These are phyloP conservation scores for Bryconaethiops microstoma DNA, from an alignment of 2,797 vertebrate genomes.

Conservation along the genomic window DNA sequence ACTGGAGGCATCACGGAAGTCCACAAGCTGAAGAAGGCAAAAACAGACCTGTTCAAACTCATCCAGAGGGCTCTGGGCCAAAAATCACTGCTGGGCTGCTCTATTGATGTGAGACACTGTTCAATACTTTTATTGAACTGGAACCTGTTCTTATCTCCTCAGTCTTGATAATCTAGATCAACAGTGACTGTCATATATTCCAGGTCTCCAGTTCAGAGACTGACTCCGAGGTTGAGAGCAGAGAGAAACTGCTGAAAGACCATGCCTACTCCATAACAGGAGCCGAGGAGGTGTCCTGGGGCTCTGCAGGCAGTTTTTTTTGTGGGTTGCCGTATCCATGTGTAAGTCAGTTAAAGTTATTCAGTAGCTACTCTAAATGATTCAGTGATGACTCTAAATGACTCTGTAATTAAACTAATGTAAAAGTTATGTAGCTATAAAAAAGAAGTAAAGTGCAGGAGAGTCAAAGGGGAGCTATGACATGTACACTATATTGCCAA, in stretches of 20 bases:
- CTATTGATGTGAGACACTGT: conserved; percentile 80
- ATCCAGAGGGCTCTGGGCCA: conserved; percentile 85
- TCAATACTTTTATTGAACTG: not conserved
- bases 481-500: too few species aligned
- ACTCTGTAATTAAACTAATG: too few species aligned
- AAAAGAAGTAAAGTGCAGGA: too few species aligned
- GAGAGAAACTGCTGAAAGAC: conserved; percentile 42
- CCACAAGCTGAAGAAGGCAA: conserved; percentile 77
- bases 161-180: too few species aligned
- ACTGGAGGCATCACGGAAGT: conserved; percentile 89
- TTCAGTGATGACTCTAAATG: too few species aligned
- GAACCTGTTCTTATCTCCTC: not conserved
- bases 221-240: conserved; percentile 22
- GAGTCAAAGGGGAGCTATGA: too few species aligned
- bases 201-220: conserved; percentile 17
- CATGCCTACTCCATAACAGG: conserved; percentile 49
- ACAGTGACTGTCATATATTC: not conserved
- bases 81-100: conserved; percentile 90
- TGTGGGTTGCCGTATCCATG: not conserved
- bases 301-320: not conserved
- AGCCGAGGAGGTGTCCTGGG: conserved; percentile 37
- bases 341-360: not conserved
- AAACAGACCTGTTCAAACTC: conserved; percentile 82
- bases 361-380: too few species aligned
- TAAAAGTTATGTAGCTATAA: too few species aligned